These are phyloP conservation scores for Motacilla tschutschensis DNA, from an alignment of 2,113 vertebrate species.

Conservation along the genomic window DNA sequence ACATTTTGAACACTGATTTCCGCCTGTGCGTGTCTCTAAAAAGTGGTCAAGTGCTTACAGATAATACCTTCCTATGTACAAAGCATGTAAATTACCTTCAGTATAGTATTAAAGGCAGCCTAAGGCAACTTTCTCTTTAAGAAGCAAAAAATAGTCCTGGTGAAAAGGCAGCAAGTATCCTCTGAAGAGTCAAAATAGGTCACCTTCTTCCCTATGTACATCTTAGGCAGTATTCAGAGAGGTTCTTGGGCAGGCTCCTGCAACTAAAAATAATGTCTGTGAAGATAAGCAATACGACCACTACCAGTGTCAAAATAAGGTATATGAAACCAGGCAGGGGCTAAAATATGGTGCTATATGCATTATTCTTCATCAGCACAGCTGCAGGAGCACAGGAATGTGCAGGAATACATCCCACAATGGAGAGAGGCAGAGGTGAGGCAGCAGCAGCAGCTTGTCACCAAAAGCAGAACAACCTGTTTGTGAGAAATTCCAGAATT, in stretches of 20 bases:
- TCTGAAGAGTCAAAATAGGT: slow-evolving; percentile 24
- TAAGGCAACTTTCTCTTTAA: slow-evolving; percentile 11
- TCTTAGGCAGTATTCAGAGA: not conserved
- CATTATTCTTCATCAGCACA: not conserved
- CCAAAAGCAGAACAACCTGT: not conserved
- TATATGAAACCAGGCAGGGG: not conserved
- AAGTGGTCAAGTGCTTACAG: not conserved
- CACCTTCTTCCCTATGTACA: not conserved
- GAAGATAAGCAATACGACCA: not conserved
- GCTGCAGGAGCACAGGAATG: not conserved
- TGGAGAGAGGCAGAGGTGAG: not conserved
- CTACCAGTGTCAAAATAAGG: not conserved
- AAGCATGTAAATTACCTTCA: not conserved
- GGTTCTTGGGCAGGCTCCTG: not conserved
- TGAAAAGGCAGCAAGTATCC: not conserved
- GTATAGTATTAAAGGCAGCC: not conserved
- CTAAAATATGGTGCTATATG: not conserved
- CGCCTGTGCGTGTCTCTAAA: not conserved
- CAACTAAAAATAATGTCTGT: not conserved
- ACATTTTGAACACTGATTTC: not conserved
- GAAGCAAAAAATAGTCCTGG: not conserved
- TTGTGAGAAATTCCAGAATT: not conserved
- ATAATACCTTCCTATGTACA: not conserved
- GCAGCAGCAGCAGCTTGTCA: not conserved
- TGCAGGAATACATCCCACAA: not conserved